Base-by-base conservation (phyloP, 2,888 invertebrate genomes). In the Muschampia plurimacula region DNA sequence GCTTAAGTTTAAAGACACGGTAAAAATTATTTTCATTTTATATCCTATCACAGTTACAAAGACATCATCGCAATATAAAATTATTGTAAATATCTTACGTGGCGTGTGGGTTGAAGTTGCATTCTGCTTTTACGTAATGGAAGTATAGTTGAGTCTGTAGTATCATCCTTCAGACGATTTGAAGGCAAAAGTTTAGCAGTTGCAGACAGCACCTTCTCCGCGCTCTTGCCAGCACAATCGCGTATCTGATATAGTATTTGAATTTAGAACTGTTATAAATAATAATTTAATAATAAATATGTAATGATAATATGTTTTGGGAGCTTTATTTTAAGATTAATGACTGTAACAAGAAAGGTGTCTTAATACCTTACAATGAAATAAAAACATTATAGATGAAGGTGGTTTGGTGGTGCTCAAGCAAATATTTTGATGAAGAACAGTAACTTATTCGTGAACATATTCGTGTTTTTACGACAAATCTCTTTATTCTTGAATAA, bases 171-270 rank as follows among this genome's bases (percentile, higher is more conserved):
- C n/a, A 88, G 72, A 44, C 86, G 83, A 28, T 85, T 81, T 60
- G 77, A 77, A 57, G 78, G 81, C 10, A 84, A 73, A 59, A 87
- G 75, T 15, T 81, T 75, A 6, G 80, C 77, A 32, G 85, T 84
- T 49, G 82, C 77, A 63, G 84, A 82, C 36, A 93, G 76, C 9
- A 91, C 84, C 76, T 87, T 89, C 1, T 78, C 79, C 1, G 92
- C 90, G 69, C 86, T 85, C 64, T 83, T 78, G 1, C 89, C 89
- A 7, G 85, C 81, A 77, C 93, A 93, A 78, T 92, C 92, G 69
- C 88, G 83, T 39, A 93, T 83, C 93, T 93, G 77, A 71, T 49
- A 49, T 44, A 59, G 59, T 60, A 71, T 12, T 71, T 66, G 49
- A 60, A 71, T 63, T 62, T 68, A 44, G 57, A 32, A 68, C 7